phyloP scores from a whole-genome alignment of 2,888 invertebrate species.

The Eupsilia transversa region DNA sequence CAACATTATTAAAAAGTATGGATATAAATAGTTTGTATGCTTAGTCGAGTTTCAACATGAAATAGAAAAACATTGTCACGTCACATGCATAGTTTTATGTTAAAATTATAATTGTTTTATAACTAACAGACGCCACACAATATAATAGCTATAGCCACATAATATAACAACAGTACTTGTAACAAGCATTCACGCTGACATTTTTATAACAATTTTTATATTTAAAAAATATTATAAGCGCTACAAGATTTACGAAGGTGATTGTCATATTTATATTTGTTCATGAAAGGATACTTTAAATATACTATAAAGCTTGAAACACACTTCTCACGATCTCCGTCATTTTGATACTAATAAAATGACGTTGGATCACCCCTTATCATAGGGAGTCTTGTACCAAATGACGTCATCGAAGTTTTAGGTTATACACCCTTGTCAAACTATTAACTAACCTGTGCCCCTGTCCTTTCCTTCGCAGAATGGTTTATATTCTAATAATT shows the following conservation, averaged over 20 bases:
- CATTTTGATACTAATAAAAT: background rate
- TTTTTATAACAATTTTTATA: constrained; percentile 50
- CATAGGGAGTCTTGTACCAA: constrained; percentile 29
- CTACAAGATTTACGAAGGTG: constrained; percentile 63
- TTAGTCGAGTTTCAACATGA: constrained; percentile 58
- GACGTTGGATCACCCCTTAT: constrained; percentile 29
- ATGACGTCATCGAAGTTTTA: background rate
- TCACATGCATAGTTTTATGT: constrained; percentile 45
- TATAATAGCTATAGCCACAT: constrained; percentile 47
- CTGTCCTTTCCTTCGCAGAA: constrained; percentile 3
- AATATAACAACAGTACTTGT: constrained; percentile 47
- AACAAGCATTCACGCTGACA: constrained; percentile 56
- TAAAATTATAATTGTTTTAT: constrained; percentile 36
- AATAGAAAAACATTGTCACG: constrained; percentile 54
- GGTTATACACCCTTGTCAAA: background rate
- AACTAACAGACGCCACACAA: constrained; percentile 40
- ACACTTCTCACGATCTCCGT: background rate
- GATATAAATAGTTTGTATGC: constrained; percentile 27
- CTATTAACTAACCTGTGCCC: background rate
- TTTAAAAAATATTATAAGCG: constrained; percentile 54
- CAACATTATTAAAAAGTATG: constrained; percentile 17
- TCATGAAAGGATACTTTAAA: constrained; percentile 30
- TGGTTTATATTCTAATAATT: constrained; percentile 5
- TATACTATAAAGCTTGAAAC: constrained; percentile 39
- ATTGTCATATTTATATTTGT: constrained; percentile 53